Percentiles rank a stretch among this genome's conserved stretches.
phyloP scores from a whole-genome alignment of 2,888 invertebrate species.

The Ochropleura leucogaster region DNA sequence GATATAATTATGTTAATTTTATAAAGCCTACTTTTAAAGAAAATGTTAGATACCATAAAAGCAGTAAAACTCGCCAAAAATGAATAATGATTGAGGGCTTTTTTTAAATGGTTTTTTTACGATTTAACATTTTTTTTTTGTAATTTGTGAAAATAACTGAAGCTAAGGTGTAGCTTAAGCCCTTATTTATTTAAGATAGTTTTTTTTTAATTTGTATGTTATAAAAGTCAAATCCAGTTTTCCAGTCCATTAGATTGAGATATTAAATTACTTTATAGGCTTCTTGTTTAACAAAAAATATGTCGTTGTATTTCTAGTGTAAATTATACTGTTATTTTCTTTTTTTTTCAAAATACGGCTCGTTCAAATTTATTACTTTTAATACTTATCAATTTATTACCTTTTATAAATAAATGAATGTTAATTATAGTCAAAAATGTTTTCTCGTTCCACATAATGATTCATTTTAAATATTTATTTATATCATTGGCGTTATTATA shows the following conservation, averaged over 20 bases:
- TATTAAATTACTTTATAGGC: background rate
- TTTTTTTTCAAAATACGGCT: background rate
- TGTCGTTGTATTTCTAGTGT: background rate
- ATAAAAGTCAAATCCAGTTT: no score
- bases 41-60: background rate
- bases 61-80: background rate
- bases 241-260: no score
- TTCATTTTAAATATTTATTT: background rate
- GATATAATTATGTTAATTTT: conserved; percentile 38
- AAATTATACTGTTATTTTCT: background rate
- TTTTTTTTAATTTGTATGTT: no score
- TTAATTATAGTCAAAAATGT: conserved; percentile 11
- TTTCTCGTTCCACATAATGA: background rate
- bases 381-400: background rate
- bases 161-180: no score
- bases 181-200: background rate
- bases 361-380: conserved; percentile 1
- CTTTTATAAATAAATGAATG: conserved; percentile 2
- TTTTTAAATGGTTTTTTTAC: background rate
- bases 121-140: background rate
- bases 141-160: background rate
- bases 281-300: background rate
- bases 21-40: conserved; percentile 10
- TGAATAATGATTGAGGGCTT: background rate
- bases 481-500: background rate